Percentiles rank a stretch among this genome's conserved stretches.
Evolutionary conservation across 1,140 invertebrate genomes (phyloP).

Genomic region (Thrips palmi): DNA sequence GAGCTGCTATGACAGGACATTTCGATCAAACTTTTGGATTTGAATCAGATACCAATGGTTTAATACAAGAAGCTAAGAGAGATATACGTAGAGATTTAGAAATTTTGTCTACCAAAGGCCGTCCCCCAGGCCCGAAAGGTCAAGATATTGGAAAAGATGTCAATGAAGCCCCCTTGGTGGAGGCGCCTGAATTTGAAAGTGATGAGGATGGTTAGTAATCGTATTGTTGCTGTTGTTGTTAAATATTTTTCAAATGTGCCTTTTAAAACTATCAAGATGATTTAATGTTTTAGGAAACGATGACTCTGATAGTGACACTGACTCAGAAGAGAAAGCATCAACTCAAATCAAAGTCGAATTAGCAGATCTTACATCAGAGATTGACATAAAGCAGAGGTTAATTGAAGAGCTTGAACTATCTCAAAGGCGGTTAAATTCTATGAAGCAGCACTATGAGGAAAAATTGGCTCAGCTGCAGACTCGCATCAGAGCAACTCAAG

Average conservation of each 20-base stretch:
- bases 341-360: conserved; percentile 43
- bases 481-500: conserved; percentile 74
- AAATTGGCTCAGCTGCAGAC: conserved; percentile 76
- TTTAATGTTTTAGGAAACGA: too few species aligned
- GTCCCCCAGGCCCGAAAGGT: too few species aligned
- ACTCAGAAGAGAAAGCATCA: conserved; percentile 17
- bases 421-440: conserved; percentile 60
- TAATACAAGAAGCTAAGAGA: conserved; percentile 10
- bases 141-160: too few species aligned
- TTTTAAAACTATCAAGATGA: not conserved
- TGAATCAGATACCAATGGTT: conserved; percentile 2
- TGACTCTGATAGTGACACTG: conserved; percentile 24
- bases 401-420: conserved; percentile 86
- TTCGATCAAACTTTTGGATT: too few species aligned
- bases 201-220: too few species aligned
- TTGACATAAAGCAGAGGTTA: conserved; percentile 78
- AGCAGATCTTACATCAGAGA: conserved; percentile 71
- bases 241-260: too few species aligned
- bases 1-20: too few species aligned
- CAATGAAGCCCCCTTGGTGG: too few species aligned
- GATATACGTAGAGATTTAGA: conserved; percentile 10
- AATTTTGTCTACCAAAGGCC: too few species aligned
- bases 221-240: too few species aligned
- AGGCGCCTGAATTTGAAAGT: too few species aligned
- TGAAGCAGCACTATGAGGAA: conserved; percentile 85